A percentile compares a stretch with the other conserved stretches of the same genome.
Conservation (phyloP, 2,888 invertebrate genomes). For the Dysmachus trigonus region DNA sequence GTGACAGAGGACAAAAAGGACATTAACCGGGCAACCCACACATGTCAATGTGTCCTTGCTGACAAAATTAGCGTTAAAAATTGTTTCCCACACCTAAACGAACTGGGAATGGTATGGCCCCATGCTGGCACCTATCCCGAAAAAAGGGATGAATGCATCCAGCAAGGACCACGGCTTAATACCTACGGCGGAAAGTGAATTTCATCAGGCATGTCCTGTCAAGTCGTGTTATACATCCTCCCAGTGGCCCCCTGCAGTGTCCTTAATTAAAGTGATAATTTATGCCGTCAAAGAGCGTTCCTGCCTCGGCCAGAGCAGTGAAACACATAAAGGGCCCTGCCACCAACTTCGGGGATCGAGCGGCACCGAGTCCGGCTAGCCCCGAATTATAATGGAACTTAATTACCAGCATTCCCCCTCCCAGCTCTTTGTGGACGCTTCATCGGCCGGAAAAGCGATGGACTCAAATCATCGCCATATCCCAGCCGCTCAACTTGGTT, state of each 20-base stretch:
- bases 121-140: conserved; percentile 30
- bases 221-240: conserved; percentile 19
- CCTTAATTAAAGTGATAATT: conserved; percentile 46
- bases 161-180: conserved; percentile 15
- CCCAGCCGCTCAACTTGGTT: background rate
- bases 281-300: conserved; percentile 40
- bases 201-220: conserved; percentile 9
- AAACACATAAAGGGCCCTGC: conserved; percentile 27
- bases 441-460: conserved; percentile 39
- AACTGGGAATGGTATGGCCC: background rate
- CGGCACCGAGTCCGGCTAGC: conserved; percentile 13
- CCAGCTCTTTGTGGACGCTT: conserved; percentile 13
- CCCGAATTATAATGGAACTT: conserved; percentile 43
- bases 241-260: conserved; percentile 32
- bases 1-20: background rate
- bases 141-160: conserved; percentile 7
- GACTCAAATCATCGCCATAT: conserved; percentile 34
- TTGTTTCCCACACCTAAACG: conserved; percentile 22
- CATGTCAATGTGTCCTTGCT: conserved; percentile 17
- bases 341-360: background rate
- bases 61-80: conserved; percentile 43
- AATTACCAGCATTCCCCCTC: conserved; percentile 40
- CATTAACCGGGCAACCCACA: background rate
- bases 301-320: background rate
- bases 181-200: conserved; percentile 27